These are phyloP conservation scores for Eretmocerus hayati DNA, from an alignment of 2,888 invertebrate species.

Conservation along the genomic window DNA sequence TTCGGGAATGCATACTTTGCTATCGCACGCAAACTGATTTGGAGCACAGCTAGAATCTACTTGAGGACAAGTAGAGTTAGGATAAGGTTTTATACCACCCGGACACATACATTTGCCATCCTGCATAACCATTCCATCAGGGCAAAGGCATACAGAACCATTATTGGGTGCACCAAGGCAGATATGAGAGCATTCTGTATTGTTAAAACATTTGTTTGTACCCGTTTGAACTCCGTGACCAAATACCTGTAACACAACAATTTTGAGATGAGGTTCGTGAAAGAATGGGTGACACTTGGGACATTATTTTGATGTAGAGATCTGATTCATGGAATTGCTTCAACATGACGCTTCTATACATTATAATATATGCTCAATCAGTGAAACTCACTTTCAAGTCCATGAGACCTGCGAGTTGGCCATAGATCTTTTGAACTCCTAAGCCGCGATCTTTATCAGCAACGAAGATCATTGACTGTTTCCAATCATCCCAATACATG, in stretches of 20 bases:
- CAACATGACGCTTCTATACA: too few relatives aligned
- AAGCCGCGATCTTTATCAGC: conserved; percentile 72
- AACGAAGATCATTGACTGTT: conserved; percentile 67
- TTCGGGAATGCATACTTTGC: conserved; percentile 54
- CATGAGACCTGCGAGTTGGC: conserved; percentile 67
- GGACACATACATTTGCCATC: conserved; percentile 69
- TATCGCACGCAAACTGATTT: conserved; percentile 55
- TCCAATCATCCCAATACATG: conserved; percentile 90
- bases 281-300: too few relatives aligned
- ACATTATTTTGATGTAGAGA: too few relatives aligned
- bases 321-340: too few relatives aligned
- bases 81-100: conserved; percentile 56
- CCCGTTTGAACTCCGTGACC: conserved; percentile 71
- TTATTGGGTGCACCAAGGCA: conserved; percentile 71
- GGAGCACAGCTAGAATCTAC: conserved; percentile 54
- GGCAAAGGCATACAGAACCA: conserved; percentile 68
- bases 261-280: too few relatives aligned
- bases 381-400: conserved; percentile 60
- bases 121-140: conserved; percentile 61
- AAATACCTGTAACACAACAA: conserved; percentile 54
- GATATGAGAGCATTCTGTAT: conserved; percentile 61
- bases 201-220: conserved; percentile 63
- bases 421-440: conserved; percentile 55
- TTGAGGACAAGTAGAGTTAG: conserved; percentile 65
- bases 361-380: background rate